A percentile compares a stretch with the other conserved stretches of the same genome.
phyloP scores from a whole-genome alignment of 2,888 invertebrate genomes.

The Bedellia somnulentella region DNA sequence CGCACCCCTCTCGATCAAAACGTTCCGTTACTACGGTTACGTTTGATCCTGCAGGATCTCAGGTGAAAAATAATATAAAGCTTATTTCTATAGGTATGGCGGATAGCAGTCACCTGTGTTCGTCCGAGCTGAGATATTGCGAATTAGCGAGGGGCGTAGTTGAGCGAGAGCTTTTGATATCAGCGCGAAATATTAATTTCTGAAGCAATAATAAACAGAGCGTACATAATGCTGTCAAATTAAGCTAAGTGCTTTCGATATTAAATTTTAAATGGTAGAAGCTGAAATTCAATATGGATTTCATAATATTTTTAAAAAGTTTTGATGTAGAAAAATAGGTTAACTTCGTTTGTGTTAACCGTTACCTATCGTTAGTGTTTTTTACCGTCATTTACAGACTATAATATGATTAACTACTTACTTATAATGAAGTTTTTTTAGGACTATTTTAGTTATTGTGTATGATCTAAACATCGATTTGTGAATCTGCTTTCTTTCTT shows the following conservation, averaged over 20 bases:
- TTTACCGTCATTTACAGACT: no score
- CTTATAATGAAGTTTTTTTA: no score
- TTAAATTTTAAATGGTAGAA: constrained; percentile 25
- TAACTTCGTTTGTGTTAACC: no score
- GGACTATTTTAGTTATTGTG: no score
- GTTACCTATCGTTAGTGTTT: no score
- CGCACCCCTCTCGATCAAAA: no score
- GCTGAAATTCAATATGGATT: no score
- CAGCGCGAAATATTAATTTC: constrained; percentile 59
- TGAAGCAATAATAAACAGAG: constrained; percentile 38
- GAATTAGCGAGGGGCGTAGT: constrained; percentile 44
- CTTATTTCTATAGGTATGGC: constrained; percentile 34
- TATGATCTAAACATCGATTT: no score
- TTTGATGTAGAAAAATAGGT: no score
- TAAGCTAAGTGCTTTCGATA: constrained; percentile 51
- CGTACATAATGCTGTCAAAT: constrained; percentile 53
- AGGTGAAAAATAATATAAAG: constrained; percentile 49
- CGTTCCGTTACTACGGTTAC: constrained; percentile 28
- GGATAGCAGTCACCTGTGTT: constrained; percentile 35
- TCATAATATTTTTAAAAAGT: no score
- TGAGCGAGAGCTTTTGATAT: constrained; percentile 59
- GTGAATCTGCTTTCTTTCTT: no score
- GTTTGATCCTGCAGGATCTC: constrained; percentile 42
- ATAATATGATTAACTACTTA: no score
- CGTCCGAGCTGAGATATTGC: constrained; percentile 41